Conservation (phyloP, 2,888 invertebrate genomes). For the Baronia brevicornis region DNA sequence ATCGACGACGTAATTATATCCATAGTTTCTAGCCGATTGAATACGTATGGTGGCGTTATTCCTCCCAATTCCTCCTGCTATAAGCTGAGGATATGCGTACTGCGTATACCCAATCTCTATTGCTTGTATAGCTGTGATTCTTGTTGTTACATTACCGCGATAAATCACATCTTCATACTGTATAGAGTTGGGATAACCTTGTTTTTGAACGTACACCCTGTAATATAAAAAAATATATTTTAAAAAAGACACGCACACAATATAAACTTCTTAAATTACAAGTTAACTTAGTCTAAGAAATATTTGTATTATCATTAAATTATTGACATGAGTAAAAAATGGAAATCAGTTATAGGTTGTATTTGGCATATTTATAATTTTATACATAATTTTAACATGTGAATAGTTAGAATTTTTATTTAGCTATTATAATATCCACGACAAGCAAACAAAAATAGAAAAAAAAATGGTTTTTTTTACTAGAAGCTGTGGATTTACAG, state of each 20-base stretch:
- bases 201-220: constrained; percentile 34
- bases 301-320: too few species aligned
- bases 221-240: constrained; percentile 15
- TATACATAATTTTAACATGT: too few species aligned
- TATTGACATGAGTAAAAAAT: too few species aligned
- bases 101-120: constrained; percentile 45
- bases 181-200: constrained; percentile 31
- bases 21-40: constrained; percentile 40
- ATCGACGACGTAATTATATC: constrained; percentile 47
- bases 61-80: constrained; percentile 31
- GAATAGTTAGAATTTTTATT: too few species aligned
- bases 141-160: constrained; percentile 37
- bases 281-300: too few species aligned
- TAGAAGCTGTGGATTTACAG: too few species aligned
- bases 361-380: too few species aligned
- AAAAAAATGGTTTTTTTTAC: too few species aligned
- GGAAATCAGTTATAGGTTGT: too few species aligned
- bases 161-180: constrained; percentile 49
- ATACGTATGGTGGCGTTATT: constrained; percentile 43
- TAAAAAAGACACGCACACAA: neutral
- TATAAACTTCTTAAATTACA: too few species aligned
- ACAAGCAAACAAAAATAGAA: too few species aligned
- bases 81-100: constrained; percentile 35
- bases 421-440: too few species aligned
- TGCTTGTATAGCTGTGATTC: constrained; percentile 40